Evolutionary conservation across 2,888 invertebrate species (phyloP), one percentile per base, ranked within the genome.

Genomic region (Phrixothrix hirtus): DNA sequence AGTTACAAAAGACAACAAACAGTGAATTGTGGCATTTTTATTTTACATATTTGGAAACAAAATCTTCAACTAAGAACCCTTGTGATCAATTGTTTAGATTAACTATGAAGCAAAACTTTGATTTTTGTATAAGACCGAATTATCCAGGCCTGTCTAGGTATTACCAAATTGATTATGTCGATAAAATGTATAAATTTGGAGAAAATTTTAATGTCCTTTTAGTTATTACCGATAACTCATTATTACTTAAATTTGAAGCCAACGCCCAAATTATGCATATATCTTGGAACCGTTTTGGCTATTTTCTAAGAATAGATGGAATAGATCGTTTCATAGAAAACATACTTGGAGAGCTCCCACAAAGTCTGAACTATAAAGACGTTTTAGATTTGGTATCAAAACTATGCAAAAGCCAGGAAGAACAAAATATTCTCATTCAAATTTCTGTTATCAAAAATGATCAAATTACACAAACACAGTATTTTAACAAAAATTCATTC

Each of bases 101-200:
- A 32, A 62, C 67, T 48, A 67, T 72, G 10, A 66, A 65, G 11
- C 73, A 75, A 45, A 58, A 77, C 3, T 53, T 77, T 29, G 68
- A 67, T 3, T 74, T 72, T 35, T 70, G 71, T 1, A 57, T 57
- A 10, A 59, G 58, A 27, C 74, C 69, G n/a, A 57, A 60, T 2
- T 60, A 66, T 13, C 53, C 61, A 10, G 63, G 64, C 5, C 61
- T 68, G 2, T 70, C 73, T 5, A 65, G 64, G 1, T 74, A 72
- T 39, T 63, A 73, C 14, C 60, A 75, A 10, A 50, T 72, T 9
- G 78, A 79, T 38, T 78, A 75, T 47, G 65, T 67, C 30, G 76
- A 81, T 56, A 58, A 66, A 1, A 64, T 70, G 9, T 75, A 75
- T 56, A 77, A 75, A 16, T 75, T 73, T 43, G 78, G 78, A 1